A percentile compares a stretch with the other conserved stretches of the same genome.
phyloP scores from a whole-genome alignment of 2,797 vertebrate genomes.

The Benthosema pterotum region DNA sequence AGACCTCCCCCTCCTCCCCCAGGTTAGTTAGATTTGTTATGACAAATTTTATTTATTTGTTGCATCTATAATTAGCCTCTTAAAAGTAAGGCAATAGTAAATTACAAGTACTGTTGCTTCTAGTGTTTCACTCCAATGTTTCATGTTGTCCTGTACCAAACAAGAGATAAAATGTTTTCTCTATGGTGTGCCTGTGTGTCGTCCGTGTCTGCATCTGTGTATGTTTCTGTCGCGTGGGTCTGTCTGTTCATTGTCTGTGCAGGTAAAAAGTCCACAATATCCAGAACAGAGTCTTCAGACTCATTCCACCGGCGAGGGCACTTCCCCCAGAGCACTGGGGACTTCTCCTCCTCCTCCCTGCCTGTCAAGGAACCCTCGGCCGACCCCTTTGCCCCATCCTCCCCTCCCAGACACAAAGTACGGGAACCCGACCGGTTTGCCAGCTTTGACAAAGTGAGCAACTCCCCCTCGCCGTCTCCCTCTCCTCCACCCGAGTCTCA shows the following conservation, averaged over 20 bases:
- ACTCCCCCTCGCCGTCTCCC: slow-evolving; percentile 76
- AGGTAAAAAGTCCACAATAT: slow-evolving; percentile 92
- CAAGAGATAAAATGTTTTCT: not conserved
- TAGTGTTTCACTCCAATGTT: not conserved
- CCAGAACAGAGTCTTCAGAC: slow-evolving; percentile 92
- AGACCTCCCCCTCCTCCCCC: slow-evolving; percentile 95
- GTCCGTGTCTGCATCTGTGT: not conserved
- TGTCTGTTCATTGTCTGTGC: slow-evolving; percentile 46
- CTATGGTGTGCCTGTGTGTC: not conserved
- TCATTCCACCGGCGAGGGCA: slow-evolving; percentile 91
- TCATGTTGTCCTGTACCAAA: not conserved
- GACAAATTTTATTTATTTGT: not conserved
- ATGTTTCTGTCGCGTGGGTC: not conserved
- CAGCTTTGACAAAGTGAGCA: slow-evolving; percentile 99
- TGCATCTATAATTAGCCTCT: too few relatives aligned
- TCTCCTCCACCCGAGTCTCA: slow-evolving; percentile 71
- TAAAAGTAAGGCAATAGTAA: not conserved
- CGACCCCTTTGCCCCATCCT: slow-evolving; percentile 93
- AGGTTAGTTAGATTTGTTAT: slow-evolving; percentile 74
- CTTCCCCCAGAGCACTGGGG: slow-evolving; percentile 87
- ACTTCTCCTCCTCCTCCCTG: slow-evolving; percentile 84
- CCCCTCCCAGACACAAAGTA: slow-evolving; percentile 87
- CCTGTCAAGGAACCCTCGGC: slow-evolving; percentile 89
- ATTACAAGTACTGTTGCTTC: not conserved
- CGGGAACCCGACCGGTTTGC: slow-evolving; percentile 91